Conservation (phyloP, 2,888 invertebrate species). For the Hybos culiciformis region DNA sequence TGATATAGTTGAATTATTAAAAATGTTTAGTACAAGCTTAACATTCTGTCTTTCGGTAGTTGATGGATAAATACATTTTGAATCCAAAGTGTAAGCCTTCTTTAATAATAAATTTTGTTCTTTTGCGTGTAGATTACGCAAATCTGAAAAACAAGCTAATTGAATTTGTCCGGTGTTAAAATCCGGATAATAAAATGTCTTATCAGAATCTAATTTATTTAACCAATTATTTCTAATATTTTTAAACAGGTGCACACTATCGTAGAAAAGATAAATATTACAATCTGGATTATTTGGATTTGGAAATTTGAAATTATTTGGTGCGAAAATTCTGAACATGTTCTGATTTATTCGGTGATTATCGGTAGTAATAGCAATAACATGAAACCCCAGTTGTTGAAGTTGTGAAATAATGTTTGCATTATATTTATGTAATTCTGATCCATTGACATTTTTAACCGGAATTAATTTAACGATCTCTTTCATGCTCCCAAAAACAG, state of each 20-base stretch:
- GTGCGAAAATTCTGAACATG: not conserved
- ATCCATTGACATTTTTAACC: not conserved
- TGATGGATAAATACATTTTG: not conserved
- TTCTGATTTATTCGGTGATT: not conserved
- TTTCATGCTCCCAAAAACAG: not conserved
- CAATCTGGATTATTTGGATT: not conserved
- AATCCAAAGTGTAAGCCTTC: not conserved
- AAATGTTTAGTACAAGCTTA: not conserved
- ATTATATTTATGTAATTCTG: not conserved
- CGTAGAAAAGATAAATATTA: not conserved
- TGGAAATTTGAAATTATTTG: not conserved
- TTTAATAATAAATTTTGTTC: not conserved
- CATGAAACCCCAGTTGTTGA: not conserved
- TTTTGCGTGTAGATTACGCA: not conserved
- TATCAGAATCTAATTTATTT: not conserved
- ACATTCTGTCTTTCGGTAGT: not conserved
- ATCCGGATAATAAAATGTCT: not conserved
- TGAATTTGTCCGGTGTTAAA: not conserved
- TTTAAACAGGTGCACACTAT: not conserved
- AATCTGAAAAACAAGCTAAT: not conserved
- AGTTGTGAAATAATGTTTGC: not conserved
- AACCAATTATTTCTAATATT: not conserved
- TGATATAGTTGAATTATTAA: not conserved
- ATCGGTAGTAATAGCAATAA: not conserved
- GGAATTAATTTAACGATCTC: not conserved